These are phyloP conservation scores for Chamaea fasciata DNA, from an alignment of 2,113 vertebrate species.

Conservation along the genomic window DNA sequence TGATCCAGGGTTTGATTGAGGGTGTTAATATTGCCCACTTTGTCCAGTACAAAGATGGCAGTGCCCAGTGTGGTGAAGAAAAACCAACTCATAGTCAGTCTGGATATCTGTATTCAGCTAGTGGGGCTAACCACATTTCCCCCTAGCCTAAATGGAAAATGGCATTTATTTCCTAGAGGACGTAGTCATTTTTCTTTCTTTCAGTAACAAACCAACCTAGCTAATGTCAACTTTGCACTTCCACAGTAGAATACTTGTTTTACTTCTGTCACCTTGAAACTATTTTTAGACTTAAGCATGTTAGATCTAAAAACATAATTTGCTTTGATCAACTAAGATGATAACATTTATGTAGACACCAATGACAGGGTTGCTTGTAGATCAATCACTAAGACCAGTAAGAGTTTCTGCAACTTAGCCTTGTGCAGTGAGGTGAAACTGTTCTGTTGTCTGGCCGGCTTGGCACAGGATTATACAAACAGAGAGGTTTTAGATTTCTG, in stretches of 20 bases:
- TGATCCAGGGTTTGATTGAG: background rate
- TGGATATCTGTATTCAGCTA: background rate
- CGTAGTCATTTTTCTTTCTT: background rate
- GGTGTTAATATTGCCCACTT: background rate
- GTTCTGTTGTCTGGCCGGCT: background rate
- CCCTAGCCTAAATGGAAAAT: background rate
- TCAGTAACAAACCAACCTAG: background rate
- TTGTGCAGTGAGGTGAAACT: background rate
- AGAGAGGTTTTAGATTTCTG: background rate
- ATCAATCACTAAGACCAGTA: background rate
- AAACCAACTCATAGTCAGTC: background rate
- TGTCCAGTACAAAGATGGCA: background rate
- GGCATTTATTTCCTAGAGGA: background rate
- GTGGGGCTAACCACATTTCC: background rate
- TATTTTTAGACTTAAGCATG: background rate
- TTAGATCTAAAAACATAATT: background rate
- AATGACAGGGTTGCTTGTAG: background rate
- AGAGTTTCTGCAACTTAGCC: background rate
- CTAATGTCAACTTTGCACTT: background rate
- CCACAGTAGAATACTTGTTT: background rate
- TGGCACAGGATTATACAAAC: background rate
- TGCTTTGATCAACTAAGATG: background rate
- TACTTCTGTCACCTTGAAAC: background rate
- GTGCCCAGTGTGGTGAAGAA: background rate
- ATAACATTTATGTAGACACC: background rate